Percentiles rank a stretch among this genome's conserved stretches.
Evolutionary conservation across 2,888 invertebrate genomes (phyloP).

Genomic region (Nomada ruficornis): DNA sequence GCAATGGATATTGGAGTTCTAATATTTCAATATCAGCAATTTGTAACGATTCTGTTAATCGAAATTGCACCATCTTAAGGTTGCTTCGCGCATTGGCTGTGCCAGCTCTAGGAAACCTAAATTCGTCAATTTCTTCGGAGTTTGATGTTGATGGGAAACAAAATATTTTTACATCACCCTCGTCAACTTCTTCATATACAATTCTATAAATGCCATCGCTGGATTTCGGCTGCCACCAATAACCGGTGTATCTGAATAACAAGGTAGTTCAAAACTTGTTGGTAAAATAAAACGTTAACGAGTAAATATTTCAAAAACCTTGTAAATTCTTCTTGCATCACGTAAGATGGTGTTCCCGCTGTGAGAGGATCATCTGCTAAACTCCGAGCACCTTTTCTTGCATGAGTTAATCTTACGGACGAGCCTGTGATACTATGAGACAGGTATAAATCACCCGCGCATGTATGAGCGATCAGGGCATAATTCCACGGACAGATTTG

Average conservation of each 20-base stretch:
- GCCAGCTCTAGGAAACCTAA: slow-evolving; percentile 94
- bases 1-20: slow-evolving; percentile 91
- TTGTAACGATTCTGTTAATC: slow-evolving; percentile 87
- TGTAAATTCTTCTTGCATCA: slow-evolving; percentile 98
- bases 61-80: slow-evolving; percentile 93
- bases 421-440: slow-evolving; percentile 89
- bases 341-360: slow-evolving; percentile 98
- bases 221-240: slow-evolving; percentile 98
- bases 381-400: slow-evolving; percentile 88
- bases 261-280: not conserved
- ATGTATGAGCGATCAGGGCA: slow-evolving; percentile 95
- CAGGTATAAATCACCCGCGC: slow-evolving; percentile 96
- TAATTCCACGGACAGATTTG: slow-evolving; percentile 93
- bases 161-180: slow-evolving; percentile 95
- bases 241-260: slow-evolving; percentile 91
- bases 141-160: slow-evolving; percentile 93
- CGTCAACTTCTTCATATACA: slow-evolving; percentile 94
- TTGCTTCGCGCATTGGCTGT: slow-evolving; percentile 95
- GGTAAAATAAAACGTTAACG: not conserved
- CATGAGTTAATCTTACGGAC: slow-evolving; percentile 90
- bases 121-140: slow-evolving; percentile 93
- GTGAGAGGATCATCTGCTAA: slow-evolving; percentile 93
- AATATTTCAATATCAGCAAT: slow-evolving; percentile 91
- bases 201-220: slow-evolving; percentile 91
- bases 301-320: slow-evolving; percentile 70